Evolutionary conservation across 1,140 invertebrate genomes (phyloP).

Genomic region (Drosophila persimilis): DNA sequence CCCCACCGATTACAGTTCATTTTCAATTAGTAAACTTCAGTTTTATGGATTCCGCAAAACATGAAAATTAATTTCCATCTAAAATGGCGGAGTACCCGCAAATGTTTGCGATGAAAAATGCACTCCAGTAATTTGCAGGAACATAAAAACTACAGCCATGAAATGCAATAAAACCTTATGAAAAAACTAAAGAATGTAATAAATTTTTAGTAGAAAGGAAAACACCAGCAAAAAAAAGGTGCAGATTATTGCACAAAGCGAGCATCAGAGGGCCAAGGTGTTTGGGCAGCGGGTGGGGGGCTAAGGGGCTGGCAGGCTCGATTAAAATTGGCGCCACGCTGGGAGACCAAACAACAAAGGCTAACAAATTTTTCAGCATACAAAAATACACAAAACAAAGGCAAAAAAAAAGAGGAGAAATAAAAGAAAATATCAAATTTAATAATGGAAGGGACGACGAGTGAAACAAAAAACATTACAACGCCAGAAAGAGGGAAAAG

Average conservation of each 20-base stretch:
- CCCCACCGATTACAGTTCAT: conserved; percentile 4
- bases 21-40: conserved; percentile 39
- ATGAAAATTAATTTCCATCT: conserved; percentile 52
- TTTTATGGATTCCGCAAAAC: conserved; percentile 19
- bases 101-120: conserved; percentile 23
- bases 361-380: conserved; percentile 62
- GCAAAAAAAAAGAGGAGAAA: neutral
- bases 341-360: conserved; percentile 60
- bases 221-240: conserved; percentile 9
- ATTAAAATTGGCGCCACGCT: conserved; percentile 54
- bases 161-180: conserved; percentile 47
- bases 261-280: conserved; percentile 18
- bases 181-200: conserved; percentile 54
- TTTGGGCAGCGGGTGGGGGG: neutral
- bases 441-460: conserved; percentile 62
- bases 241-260: conserved; percentile 36
- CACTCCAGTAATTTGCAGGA: conserved; percentile 18
- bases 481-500: conserved; percentile 10
- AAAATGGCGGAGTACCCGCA: conserved; percentile 26
- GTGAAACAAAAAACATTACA: conserved; percentile 18
- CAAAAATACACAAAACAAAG: conserved; percentile 17
- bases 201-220: conserved; percentile 72
- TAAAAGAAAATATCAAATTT: conserved; percentile 64
- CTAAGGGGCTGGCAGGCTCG: conserved; percentile 35
- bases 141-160: neutral